Base-by-base conservation (phyloP, 2,113 vertebrate genomes). In the Mastomys coucha region DNA sequence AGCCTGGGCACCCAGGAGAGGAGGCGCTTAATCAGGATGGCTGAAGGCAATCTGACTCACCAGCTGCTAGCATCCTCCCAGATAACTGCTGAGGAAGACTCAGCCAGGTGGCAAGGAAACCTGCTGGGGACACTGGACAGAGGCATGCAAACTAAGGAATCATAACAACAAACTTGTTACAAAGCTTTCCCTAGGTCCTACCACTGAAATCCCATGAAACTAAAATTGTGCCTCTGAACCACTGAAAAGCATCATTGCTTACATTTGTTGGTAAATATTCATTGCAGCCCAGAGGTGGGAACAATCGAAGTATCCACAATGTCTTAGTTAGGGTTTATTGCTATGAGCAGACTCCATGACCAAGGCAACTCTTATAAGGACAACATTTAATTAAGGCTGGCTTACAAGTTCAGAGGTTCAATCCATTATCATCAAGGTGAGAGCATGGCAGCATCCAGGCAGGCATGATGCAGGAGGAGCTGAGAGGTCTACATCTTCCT, bases 21-120 rank as follows among this genome's bases (percentile, higher is more conserved):
- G 89, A 75, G 0, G 0, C 42, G 33, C 26, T 63, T 58, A 70
- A 28, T 20, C 2, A 2, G 51, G 77, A 39, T 20, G 22, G 88
- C 53, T 0, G 2, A 73, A 88, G 89, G 53, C 86, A 39, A 51
- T 69, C 28, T n/a, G 4, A 3, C 70, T 1, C 0, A 76, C 0
- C 3, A 19, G 53, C 82, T 93, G 73, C 92, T 58, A 53, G 45
- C 60, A 78, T 56, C 78, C 45, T 75, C 58, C 0, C 1, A 31
- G 45, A 91, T 72, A 91, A 93, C 0, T 0, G 17, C 56, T 60
- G 33, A 0, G 96, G 95, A 96, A 96, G 96, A 91, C 94, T 42
- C 82, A 72, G 96, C 0, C 0, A 96, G 96, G 39, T 65, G 16
- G 2, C 0, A 0, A 0, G 58, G 92, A 96, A 98, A 95, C 92